Percentiles rank a stretch among this genome's conserved stretches.
Conservation (phyloP, 2,797 vertebrate species). For the Poeciliopsis turneri region DNA sequence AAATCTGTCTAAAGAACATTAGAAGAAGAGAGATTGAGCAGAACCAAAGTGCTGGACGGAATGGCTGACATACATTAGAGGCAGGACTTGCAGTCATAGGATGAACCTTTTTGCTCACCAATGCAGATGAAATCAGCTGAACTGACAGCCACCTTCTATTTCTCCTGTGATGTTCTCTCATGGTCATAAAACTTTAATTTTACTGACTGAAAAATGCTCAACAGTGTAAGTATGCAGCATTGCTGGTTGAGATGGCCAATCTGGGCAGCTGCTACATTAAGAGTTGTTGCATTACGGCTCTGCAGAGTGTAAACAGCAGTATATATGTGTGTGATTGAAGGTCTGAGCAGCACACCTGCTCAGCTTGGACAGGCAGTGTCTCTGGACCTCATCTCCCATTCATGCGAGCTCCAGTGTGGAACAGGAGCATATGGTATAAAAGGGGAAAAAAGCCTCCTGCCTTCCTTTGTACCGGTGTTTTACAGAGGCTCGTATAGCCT, state of each 20-base stretch:
- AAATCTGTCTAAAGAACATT: neutral
- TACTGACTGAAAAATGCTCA: slow-evolving; percentile 67
- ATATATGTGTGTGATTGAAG: slow-evolving; percentile 55
- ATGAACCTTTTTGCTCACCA: slow-evolving; percentile 12
- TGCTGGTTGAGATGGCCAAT: slow-evolving; percentile 57
- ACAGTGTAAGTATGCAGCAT: slow-evolving; percentile 52
- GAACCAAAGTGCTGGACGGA: slow-evolving; percentile 3
- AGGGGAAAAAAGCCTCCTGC: slow-evolving; percentile 21
- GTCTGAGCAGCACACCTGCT: slow-evolving; percentile 67
- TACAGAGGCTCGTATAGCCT: slow-evolving; percentile 55
- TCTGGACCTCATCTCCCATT: slow-evolving; percentile 70
- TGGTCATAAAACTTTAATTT: slow-evolving; percentile 66
- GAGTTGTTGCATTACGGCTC: slow-evolving; percentile 57
- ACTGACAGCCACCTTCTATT: slow-evolving; percentile 41
- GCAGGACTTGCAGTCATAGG: slow-evolving; percentile 4
- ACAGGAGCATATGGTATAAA: slow-evolving; percentile 70
- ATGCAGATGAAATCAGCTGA: slow-evolving; percentile 34
- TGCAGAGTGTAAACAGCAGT: slow-evolving; percentile 58
- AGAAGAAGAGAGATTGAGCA: neutral
- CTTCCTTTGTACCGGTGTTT: slow-evolving; percentile 67
- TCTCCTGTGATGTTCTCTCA: slow-evolving; percentile 25
- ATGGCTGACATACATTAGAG: neutral
- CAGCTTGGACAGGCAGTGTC: slow-evolving; percentile 62
- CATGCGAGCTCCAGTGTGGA: slow-evolving; percentile 61
- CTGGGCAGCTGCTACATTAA: slow-evolving; percentile 62